A percentile compares a stretch with the other conserved stretches of the same genome.
Conservation (phyloP, 1,140 invertebrate species). For the Heterodera carotae region DNA sequence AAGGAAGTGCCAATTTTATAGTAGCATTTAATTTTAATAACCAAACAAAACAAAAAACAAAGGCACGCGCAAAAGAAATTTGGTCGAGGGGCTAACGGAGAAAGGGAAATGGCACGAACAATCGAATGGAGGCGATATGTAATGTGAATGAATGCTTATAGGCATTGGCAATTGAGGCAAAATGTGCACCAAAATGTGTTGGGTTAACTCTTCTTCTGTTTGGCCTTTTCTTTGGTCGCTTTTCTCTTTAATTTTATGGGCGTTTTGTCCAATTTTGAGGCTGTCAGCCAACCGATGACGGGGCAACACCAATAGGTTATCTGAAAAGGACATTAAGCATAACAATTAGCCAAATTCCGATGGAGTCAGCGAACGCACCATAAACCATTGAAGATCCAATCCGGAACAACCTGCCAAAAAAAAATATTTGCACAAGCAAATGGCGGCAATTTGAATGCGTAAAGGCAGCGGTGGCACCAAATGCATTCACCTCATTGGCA, state of each 20-base stretch:
- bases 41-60: neutral
- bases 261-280: constrained; percentile 40
- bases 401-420: constrained; percentile 40
- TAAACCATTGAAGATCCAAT: constrained; percentile 48
- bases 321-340: constrained; percentile 12
- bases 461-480: too few relatives aligned
- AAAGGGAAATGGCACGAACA: neutral
- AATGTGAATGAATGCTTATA: neutral
- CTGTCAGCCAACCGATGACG: constrained; percentile 47
- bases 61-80: neutral
- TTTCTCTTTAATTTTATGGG: constrained; percentile 9
- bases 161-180: neutral
- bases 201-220: constrained; percentile 22
- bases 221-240: constrained; percentile 26
- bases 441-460: neutral
- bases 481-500: neutral
- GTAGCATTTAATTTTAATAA: too few relatives aligned
- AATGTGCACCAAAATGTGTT: neutral
- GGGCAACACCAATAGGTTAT: constrained; percentile 42
- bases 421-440: constrained; percentile 18
- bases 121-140: neutral
- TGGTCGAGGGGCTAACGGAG: neutral
- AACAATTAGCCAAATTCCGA: neutral
- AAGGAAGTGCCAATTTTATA: neutral
- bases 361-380: neutral